Base-by-base conservation (phyloP, 2,113 vertebrate species). In the Bos indicus region DNA sequence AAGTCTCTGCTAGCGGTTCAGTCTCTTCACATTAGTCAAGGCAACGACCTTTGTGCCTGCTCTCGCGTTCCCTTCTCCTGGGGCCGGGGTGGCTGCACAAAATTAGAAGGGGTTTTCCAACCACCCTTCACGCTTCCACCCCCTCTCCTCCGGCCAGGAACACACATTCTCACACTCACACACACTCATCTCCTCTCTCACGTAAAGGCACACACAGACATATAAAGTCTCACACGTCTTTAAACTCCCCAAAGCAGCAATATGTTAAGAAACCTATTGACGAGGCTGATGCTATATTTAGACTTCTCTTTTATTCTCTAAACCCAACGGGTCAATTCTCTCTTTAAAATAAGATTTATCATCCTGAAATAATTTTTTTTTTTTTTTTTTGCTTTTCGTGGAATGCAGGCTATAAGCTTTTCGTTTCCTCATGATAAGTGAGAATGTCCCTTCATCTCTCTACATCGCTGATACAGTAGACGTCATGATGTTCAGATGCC, bases 71-170 rank as follows among this genome's bases (percentile, higher is more conserved):
- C 28, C 13, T 52, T 91, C 81, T 25, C 40, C 25, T 54, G 67
- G 21, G 86, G 23, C 56, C 14, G 1, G 23, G 71, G 33, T 52
- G 67, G 77, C 91, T 95, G 78, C 21, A 43, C 91, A 57, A 25
- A 74, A 83, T 88, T 48, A 86, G 84, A 94, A 95, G 64, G 96
- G 97, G 33, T 95, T 97, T 98, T 89, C 96, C 91, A 96, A 91
- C 85, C 88, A 88, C 81, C 54, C 87, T 89, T 48, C 60, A n/a
- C 56, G 43, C 46, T 26, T 84, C 54, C 51, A 13, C 19, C 2
- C 59, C 85, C 36, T 43, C 46, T 59, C 67, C 52, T 91, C 59
- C 57, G 71, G 56, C 28, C 83, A 17, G 8, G 52, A 88, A n/a
- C 88, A 33, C 80, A 51, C 54, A 28, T 17, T 6, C 88, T 23